Base-by-base conservation (phyloP, 2,113 vertebrate genomes). In the Chauna torquata region DNA sequence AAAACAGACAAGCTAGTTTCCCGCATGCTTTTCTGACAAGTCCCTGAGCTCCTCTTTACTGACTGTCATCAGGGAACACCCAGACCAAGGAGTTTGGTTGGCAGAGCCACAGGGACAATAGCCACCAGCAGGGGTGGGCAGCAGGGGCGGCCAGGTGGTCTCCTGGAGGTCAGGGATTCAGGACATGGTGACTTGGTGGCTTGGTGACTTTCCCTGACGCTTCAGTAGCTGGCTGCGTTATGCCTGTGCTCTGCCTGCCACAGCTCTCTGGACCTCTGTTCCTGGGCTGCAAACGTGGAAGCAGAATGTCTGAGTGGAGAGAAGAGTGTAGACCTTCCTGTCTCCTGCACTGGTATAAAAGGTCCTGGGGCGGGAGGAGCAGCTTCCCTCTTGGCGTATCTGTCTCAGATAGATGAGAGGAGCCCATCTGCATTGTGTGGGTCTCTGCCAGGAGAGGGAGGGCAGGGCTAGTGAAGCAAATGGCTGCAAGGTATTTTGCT, bases 121-220 rank as follows among this genome's bases (percentile, higher is more conserved):
- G 38, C 47, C 32, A 70, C 22, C 22, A 68, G 52, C 0, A 0
- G 34, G 25, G 8, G 32, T 34, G 36, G 62, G 64, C 47, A 59
- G 65, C 36, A 38, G 30, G 69, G 58, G 12, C 18, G 34, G 28
- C 16, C 25, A 28, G 25, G 16, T 27, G 20, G 28, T 36, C 50
- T 78, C 38, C 70, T 55, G 42, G 79, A 82, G 65, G 62, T 32
- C 61, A 68, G 27, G n/a, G 68, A 19, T 66, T 59, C 27, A 28
- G 57, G 15, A 34, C 16, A 6, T 47, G 58, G 40, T 71, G 58
- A 38, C 16, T 57, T 34, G 58, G 40, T 71, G 58, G n/a, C 16
- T 57, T 34, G 32, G 28, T 78, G 45, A 14, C 34, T 72, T 69
- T 11, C 16, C 50, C 25, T 45, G 17, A 5, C 49, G 10, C n/a